phyloP scores from a whole-genome alignment of 2,888 invertebrate species.

The Steromphala cineraria region DNA sequence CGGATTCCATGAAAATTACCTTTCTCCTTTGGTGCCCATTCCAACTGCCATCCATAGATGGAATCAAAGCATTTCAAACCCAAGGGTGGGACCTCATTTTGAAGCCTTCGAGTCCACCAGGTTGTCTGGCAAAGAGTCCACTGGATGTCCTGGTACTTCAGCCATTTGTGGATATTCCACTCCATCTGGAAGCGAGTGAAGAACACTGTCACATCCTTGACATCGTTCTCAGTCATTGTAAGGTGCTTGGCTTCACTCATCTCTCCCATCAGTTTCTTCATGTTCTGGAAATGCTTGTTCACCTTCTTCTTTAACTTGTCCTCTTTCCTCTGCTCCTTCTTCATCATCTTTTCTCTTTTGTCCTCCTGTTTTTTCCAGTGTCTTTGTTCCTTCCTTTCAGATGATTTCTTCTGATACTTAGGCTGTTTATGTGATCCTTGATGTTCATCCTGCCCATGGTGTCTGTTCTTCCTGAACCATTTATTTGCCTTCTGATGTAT shows the following conservation, averaged over 20 bases:
- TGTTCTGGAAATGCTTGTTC: neutral
- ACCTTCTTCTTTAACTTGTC: neutral
- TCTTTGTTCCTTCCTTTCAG: neutral
- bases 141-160: neutral
- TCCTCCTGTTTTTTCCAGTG: neutral
- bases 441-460: neutral
- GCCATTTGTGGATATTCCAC: conserved; percentile 9
- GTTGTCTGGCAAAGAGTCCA: conserved; percentile 6
- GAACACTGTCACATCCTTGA: neutral
- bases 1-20: neutral
- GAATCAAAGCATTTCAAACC: neutral
- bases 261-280: neutral
- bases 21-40: conserved; percentile 8
- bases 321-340: neutral
- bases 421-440: neutral
- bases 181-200: neutral
- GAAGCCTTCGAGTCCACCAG: neutral
- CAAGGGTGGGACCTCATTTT: neutral
- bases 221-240: neutral
- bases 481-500: neutral
- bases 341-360: neutral
- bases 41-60: neutral
- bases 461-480: conserved; percentile 11
- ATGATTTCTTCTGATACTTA: neutral
- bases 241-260: neutral